Evolutionary conservation across 2,113 vertebrate species (phyloP).

Genomic region (Coracopsis vasa): DNA sequence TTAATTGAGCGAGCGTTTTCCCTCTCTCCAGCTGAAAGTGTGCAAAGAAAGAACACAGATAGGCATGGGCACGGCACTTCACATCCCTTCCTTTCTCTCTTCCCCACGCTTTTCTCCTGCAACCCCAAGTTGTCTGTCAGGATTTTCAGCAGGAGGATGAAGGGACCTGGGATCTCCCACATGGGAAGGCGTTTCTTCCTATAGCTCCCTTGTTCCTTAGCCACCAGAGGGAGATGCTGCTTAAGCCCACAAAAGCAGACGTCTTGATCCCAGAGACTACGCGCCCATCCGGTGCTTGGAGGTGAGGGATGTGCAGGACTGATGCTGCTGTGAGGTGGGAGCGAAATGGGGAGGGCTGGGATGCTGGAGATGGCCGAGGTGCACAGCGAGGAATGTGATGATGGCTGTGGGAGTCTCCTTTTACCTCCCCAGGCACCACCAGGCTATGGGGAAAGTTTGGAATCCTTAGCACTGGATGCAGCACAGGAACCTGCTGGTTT

Average conservation of each 20-base stretch:
- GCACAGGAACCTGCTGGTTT: background rate
- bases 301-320: background rate
- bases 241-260: background rate
- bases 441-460: background rate
- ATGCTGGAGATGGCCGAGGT: background rate
- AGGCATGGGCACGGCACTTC: rapidly evolving
- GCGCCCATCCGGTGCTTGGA: rapidly evolving
- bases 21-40: background rate
- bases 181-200: background rate
- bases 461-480: rapidly evolving
- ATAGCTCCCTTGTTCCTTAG: background rate
- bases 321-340: background rate
- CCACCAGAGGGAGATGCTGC: slow-evolving; percentile 58
- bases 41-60: background rate
- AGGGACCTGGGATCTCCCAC: background rate
- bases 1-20: background rate
- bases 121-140: rapidly evolving
- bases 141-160: background rate
- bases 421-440: background rate
- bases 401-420: background rate
- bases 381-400: background rate
- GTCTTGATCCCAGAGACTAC: rapidly evolving
- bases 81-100: background rate
- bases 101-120: background rate
- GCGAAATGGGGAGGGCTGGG: background rate